A percentile compares a stretch with the other conserved stretches of the same genome.
Evolutionary conservation across 2,113 vertebrate species (phyloP).

Genomic region (Micronycteris hirsuta): DNA sequence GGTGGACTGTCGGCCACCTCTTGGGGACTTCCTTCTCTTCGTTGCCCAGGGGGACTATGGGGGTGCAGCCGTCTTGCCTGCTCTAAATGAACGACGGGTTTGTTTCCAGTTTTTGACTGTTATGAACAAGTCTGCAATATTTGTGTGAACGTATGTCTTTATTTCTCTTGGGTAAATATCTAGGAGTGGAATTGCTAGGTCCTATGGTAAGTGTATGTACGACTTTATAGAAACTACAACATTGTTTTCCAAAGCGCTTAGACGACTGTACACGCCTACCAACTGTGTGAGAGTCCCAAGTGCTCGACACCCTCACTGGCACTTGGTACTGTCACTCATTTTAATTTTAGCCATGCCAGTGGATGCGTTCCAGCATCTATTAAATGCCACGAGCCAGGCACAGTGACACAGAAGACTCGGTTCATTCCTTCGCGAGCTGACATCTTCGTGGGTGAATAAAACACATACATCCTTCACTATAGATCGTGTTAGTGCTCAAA

Average conservation of each 20-base stretch:
- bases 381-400: background rate
- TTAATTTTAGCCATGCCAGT: background rate
- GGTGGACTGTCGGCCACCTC: background rate
- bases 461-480: background rate
- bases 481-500: background rate
- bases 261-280: accelerated
- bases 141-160: background rate
- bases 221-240: background rate
- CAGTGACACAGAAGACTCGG: background rate
- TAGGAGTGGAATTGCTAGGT: background rate
- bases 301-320: background rate
- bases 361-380: background rate
- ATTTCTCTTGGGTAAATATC: background rate
- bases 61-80: background rate
- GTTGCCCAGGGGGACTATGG: too few species aligned
- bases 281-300: too few species aligned
- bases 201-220: background rate
- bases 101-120: background rate
- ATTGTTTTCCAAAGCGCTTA: background rate
- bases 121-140: background rate
- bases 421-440: background rate
- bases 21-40: background rate
- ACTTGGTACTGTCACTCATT: background rate
- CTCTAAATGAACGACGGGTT: background rate
- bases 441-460: background rate